Evolutionary conservation across 2,888 invertebrate genomes (phyloP).

Genomic region (Blera fallax): DNA sequence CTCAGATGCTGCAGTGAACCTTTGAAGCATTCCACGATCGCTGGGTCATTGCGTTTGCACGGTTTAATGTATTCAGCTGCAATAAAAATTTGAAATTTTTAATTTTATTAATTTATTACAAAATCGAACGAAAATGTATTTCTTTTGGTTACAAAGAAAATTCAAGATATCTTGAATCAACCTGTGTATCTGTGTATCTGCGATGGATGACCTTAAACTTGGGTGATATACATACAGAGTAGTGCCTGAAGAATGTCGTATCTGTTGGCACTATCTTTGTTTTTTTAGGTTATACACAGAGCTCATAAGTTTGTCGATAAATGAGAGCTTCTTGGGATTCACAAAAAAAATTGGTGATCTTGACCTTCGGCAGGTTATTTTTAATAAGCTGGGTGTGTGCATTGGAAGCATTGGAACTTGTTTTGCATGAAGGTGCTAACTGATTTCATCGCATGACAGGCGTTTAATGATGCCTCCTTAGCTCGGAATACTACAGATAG

Average conservation of each 20-base stretch:
- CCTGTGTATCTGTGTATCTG: not conserved
- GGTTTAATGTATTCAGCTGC: slow-evolving; percentile 86
- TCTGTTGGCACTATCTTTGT: not conserved
- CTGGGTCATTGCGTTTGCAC: slow-evolving; percentile 85
- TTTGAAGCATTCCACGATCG: slow-evolving; percentile 84
- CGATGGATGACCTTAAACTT: slow-evolving; percentile 58
- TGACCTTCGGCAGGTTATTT: slow-evolving; percentile 37
- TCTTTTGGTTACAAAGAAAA: not conserved
- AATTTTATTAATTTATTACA: slow-evolving; percentile 16
- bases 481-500: not conserved
- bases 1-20: slow-evolving; percentile 84
- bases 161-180: not conserved
- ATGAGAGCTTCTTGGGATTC: not conserved
- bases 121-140: not conserved
- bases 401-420: slow-evolving; percentile 25
- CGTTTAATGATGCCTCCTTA: not conserved
- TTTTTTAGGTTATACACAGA: not conserved
- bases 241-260: slow-evolving; percentile 9
- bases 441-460: not conserved
- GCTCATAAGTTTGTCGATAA: not conserved
- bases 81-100: slow-evolving; percentile 68
- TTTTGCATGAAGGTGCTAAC: slow-evolving; percentile 33
- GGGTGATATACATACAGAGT: not conserved
- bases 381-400: not conserved
- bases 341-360: slow-evolving; percentile 31